phyloP scores from a whole-genome alignment of 2,113 vertebrate species.

The Semnopithecus entellus region DNA sequence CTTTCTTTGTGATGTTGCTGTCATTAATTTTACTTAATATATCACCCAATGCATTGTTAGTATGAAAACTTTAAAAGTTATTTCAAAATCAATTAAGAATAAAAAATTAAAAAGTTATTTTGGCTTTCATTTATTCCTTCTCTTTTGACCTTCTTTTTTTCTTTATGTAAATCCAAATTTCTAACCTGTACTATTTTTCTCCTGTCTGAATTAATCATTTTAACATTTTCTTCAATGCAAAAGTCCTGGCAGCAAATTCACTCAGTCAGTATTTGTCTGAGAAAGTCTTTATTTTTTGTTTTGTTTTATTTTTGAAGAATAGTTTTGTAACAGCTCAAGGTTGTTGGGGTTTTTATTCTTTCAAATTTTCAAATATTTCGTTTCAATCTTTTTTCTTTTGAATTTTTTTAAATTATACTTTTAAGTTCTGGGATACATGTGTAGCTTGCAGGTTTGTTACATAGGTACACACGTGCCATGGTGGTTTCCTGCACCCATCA shows the following conservation, averaged over 20 bases:
- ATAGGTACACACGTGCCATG: no score
- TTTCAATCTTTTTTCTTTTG: background rate
- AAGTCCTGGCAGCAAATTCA: background rate
- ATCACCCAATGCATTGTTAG: background rate
- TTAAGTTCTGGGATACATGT: no score
- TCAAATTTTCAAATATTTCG: background rate
- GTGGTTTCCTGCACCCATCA: no score
- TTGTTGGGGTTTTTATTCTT: background rate
- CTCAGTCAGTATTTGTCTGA: background rate
- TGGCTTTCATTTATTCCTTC: background rate
- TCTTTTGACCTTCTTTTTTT: background rate
- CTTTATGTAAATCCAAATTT: background rate
- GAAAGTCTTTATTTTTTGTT: background rate
- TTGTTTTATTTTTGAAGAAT: background rate
- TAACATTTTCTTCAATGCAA: background rate
- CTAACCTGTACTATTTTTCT: background rate
- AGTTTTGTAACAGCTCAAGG: background rate
- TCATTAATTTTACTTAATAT: background rate
- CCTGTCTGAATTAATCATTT: background rate
- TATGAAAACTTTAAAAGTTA: background rate
- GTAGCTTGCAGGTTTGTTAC: no score
- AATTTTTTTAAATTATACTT: no score
- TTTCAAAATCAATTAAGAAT: background rate
- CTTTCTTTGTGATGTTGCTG: background rate
- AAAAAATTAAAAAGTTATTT: background rate